Base-by-base conservation (phyloP, 2,797 vertebrate species). In the Anguilla megastoma region DNA sequence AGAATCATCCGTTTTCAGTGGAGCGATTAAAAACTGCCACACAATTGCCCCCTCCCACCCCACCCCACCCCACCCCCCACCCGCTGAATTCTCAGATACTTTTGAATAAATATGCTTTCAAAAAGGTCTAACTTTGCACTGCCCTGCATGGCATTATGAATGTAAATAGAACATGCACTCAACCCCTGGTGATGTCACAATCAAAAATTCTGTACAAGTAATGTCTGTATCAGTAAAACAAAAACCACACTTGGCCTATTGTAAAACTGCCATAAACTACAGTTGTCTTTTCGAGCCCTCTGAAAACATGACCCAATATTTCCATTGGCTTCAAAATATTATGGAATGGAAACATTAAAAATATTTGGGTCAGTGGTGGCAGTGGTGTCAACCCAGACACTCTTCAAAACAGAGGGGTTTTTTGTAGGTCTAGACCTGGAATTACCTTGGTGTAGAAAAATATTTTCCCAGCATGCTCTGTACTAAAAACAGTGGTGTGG, bases 281-380 rank as follows among this genome's bases (percentile, higher is more conserved):
- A 88, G 85, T 92, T 92, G 91, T 94, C 91, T 94, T 94, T 93
- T 92, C 92, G 92, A 90, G 89, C 85, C 89, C 90, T 85, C 54
- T 90, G 84, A 79, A 94, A 94, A 94, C 91, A 94, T 94, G 91
- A 93, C 92, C 90, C 92, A 74, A 86, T 92, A 92, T 94, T 94
- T 94, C 94, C 94, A 94, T 90, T 87, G 86, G 91, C 92, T 91
- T 89, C 89, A 90, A 91, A 93, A 93, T 93, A 92, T 94, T 94
- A 92, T 91, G 92, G 88, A 87, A 90, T 88, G 92, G 92, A 94
- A 92, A 91, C 89, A 89, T 90, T 91, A n/a, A 89, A 54, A 90
- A 87, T 80, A 84, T 89, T 89, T 89, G 89, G 89, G 90, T 27
- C 71, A 82, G 86, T 89, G 88, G 87, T 86, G 88, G 89, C 74